phyloP scores from a whole-genome alignment of 1,140 invertebrate species.

The Tetragonula clypearis region DNA sequence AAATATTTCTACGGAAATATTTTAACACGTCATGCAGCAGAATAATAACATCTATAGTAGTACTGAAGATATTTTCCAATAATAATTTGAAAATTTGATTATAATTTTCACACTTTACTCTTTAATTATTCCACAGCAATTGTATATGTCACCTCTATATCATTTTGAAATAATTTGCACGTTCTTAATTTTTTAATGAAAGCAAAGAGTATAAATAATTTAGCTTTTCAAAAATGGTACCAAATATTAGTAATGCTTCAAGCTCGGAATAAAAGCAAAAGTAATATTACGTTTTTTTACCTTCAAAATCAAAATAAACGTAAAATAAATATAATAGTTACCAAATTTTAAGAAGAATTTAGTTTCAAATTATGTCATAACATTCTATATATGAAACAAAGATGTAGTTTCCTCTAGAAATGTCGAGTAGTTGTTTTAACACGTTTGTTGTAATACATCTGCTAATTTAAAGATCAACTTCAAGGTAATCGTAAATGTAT shows the following conservation, averaged over 20 bases:
- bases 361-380: neutral
- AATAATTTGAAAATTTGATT: constrained; percentile 19
- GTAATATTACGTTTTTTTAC: neutral
- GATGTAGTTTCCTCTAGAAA: neutral
- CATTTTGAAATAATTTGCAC: constrained; percentile 37
- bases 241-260: constrained; percentile 12
- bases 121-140: neutral
- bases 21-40: constrained; percentile 17
- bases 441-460: neutral
- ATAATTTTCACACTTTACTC: constrained; percentile 27
- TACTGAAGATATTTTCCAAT: constrained; percentile 20
- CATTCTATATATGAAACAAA: neutral
- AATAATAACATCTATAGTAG: constrained; percentile 16
- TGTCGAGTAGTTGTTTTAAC: constrained; percentile 1
- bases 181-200: neutral
- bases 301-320: constrained; percentile 3
- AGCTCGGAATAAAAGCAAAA: constrained; percentile 9
- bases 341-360: neutral
- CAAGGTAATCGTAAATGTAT: constrained; percentile 79
- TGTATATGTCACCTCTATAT: neutral
- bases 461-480: constrained; percentile 78
- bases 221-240: neutral
- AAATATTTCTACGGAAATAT: constrained; percentile 37
- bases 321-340: neutral
- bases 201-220: neutral